Percentiles rank a stretch among this genome's conserved stretches.
Conservation (phyloP, 2,797 vertebrate genomes). For the Emydoidea blandingii region DNA sequence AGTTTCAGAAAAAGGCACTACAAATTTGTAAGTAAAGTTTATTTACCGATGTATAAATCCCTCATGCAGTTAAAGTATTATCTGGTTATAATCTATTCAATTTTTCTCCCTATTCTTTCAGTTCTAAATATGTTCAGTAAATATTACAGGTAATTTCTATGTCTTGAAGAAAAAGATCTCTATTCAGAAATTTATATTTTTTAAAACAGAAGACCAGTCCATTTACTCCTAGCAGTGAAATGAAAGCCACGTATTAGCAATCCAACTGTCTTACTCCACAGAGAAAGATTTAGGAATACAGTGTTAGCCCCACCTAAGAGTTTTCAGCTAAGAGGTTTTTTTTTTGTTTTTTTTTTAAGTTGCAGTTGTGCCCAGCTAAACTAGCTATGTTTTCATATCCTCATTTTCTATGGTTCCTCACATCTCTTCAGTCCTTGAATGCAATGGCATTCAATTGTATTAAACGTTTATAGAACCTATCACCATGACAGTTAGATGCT, state of each 20-base stretch:
- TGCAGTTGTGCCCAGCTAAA: background rate
- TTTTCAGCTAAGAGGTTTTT: too few species aligned
- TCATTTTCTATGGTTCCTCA: background rate
- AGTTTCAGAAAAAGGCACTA: background rate
- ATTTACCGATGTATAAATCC: background rate
- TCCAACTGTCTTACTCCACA: background rate
- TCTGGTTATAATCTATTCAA: background rate
- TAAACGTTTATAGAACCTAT: background rate
- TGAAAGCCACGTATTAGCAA: background rate
- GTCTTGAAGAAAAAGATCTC: background rate
- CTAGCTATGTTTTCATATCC: background rate
- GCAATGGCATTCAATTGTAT: accelerated
- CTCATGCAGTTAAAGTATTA: background rate
- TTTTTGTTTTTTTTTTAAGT: background rate
- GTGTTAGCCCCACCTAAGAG: background rate
- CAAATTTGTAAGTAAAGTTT: background rate
- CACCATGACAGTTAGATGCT: background rate
- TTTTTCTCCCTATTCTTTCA: accelerated
- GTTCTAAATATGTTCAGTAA: background rate
- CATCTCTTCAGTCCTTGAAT: background rate
- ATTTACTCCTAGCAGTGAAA: background rate
- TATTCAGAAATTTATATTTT: background rate
- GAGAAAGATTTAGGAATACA: accelerated
- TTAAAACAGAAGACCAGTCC: background rate
- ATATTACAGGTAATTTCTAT: background rate